Conservation (phyloP, 2,888 invertebrate genomes). For the Microctonus hyperodae region DNA sequence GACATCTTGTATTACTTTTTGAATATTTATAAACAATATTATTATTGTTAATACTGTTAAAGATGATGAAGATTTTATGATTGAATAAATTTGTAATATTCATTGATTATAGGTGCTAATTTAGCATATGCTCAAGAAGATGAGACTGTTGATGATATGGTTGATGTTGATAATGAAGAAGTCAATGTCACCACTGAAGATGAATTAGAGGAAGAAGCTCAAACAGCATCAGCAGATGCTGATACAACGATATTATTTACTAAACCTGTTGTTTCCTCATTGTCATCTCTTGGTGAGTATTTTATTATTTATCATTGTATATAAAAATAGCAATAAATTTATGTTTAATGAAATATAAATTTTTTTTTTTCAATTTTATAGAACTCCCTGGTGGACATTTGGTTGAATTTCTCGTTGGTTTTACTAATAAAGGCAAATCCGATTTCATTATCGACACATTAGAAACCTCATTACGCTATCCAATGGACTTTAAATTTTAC, state of each 20-base stretch:
- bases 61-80: too few relatives aligned
- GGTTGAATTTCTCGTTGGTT: slow-evolving; percentile 95
- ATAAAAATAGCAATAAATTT: too few relatives aligned
- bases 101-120: slow-evolving; percentile 56
- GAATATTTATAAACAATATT: neutral
- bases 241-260: slow-evolving; percentile 91
- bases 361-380: too few relatives aligned
- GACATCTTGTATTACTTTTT: neutral
- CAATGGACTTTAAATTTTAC: slow-evolving; percentile 97
- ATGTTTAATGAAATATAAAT: too few relatives aligned
- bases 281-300: slow-evolving; percentile 53
- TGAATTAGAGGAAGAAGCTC: slow-evolving; percentile 69
- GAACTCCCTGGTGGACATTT: slow-evolving; percentile 91
- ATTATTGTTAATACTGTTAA: too few relatives aligned
- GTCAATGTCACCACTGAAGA: slow-evolving; percentile 63
- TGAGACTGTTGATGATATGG: slow-evolving; percentile 65
- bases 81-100: too few relatives aligned
- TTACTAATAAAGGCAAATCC: slow-evolving; percentile 91
- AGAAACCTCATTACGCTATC: slow-evolving; percentile 98
- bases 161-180: slow-evolving; percentile 70
- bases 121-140: slow-evolving; percentile 70
- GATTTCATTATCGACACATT: slow-evolving; percentile 92
- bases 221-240: slow-evolving; percentile 86
- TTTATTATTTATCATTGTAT: slow-evolving; percentile 9
- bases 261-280: slow-evolving; percentile 68